Evolutionary conservation across 2,113 vertebrate species (phyloP), one percentile per base, ranked within the genome.

Genomic region (Peromyscus californicus): DNA sequence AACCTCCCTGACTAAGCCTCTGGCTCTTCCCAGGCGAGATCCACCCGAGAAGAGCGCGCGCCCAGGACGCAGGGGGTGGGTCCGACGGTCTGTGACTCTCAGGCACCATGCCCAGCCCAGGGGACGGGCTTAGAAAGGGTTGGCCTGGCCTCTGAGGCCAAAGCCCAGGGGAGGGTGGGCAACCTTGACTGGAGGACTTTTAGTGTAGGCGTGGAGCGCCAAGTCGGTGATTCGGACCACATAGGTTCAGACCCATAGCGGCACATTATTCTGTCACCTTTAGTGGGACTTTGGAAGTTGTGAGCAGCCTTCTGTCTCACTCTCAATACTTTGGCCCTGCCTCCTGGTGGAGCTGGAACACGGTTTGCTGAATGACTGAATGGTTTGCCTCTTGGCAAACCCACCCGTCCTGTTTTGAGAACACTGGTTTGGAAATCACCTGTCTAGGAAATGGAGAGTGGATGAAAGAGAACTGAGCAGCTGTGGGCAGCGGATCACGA

Each of bases 401-500:
- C 80, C 65, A 26, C 24, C 17, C 39, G 5, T 17, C 21, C 82
- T 59, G 4, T 15, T 17, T 24, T 36, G 48, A 7, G 21, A 24
- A 54, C 11, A 75, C 72, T 82, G 76, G 1, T 70, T 90, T 42
- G 69, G 19, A 91, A 85, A 65, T 57, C 24, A 15, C 3, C 61
- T 17, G 42, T 2, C 10, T 15, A 63, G 72, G 22, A 39, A 39
- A 36, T 39, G 78, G 21, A 45, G 33, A 7, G n/a, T 39, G 36
- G 17, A 29, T 24, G 63, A 57, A 11, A 16, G 31, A 33, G 59
- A 36, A 45, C 51, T 2, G 7, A 24, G 57, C 48, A 31, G 42
- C 36, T 51, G 0, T 33, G 54, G 26, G 33, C 7, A 39, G 51
- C 5, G 0, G 29, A 7, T 39, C 57, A 17, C 0, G 11, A 61